Evolutionary conservation across 2,113 vertebrate species (phyloP).

Genomic region (Eudyptes chrysolophus): DNA sequence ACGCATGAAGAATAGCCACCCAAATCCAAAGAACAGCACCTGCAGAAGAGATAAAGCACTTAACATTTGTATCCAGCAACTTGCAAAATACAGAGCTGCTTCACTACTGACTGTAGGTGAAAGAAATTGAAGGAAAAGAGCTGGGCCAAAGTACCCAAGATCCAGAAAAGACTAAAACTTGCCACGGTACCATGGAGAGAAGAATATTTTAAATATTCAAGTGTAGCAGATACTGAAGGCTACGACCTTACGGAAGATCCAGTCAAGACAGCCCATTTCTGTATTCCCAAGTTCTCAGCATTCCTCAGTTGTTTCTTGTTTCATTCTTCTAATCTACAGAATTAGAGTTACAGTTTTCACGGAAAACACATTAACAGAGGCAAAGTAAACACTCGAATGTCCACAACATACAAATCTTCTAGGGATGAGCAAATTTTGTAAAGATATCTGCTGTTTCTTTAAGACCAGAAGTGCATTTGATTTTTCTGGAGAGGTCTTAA

Average conservation of each 20-base stretch:
- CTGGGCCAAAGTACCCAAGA: neutral
- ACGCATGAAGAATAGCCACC: conserved; percentile 98
- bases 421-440: neutral
- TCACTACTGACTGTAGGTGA: neutral
- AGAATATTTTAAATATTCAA: neutral
- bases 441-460: neutral
- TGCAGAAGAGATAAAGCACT: conserved; percentile 53
- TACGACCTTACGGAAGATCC: rapidly evolving
- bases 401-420: neutral
- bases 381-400: neutral
- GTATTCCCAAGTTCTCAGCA: neutral
- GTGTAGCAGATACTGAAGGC: neutral
- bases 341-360: neutral
- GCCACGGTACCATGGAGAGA: rapidly evolving
- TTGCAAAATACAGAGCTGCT: neutral
- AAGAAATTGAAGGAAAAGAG: neutral
- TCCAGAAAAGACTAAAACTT: neutral
- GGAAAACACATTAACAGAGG: neutral
- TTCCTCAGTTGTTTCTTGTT: neutral
- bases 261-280: neutral
- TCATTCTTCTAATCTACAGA: neutral
- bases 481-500: neutral
- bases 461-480: neutral
- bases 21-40: conserved; percentile 97
- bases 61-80: neutral